Evolutionary conservation across 1,140 invertebrate species (phyloP), one percentile per base, ranked within the genome.

Genomic region (Drosophila burlai): DNA sequence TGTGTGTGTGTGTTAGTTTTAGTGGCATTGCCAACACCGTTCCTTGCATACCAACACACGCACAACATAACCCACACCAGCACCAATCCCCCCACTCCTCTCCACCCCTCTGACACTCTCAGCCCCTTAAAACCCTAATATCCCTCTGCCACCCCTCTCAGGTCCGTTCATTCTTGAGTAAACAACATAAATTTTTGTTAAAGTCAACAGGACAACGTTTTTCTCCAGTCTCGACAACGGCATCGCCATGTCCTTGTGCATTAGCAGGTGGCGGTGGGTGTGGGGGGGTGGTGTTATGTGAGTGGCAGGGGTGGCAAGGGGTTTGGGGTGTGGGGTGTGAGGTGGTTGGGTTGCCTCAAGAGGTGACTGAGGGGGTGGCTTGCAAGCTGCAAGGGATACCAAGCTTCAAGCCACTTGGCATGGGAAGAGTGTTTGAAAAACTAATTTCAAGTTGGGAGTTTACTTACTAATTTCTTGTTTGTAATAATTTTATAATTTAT

Each of bases 111-210:
- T 21, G 24, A 31, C 42, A n/a, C 67, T 18, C 49, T 11, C 29
- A 52, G 24, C 16, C 46, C 60, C 34, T 8, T 16, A 3, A 55
- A 55, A 8, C 52, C 52, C 54, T 40, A 55, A 55, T 55, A 40
- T 55, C 21, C 54, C 34, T 2, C n/a, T 1, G 16, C 16, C 38
- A 11, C 43, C 36, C 3, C 50, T 58, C 45, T 50, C 55, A 54
- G 59, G 79, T 67, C 52, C 67, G 68, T 67, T 83, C 73, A 71
- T 72, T 82, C 71, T 67, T 47, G 46, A 80, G 80, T 84, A 83
- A 84, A 84, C 81, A 84, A 84, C 76, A 84, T 84, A 84, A 83
- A 84, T 84, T 83, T 83, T 80, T 80, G 81, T 84, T 84, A 84
- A 84, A 80, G 76, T 84, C 81, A 83, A 83, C 76, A 84, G 72